Evolutionary conservation across 1,140 invertebrate genomes (phyloP), one percentile per base, ranked within the genome.

Genomic region (Drosophila nigrodunni): DNA sequence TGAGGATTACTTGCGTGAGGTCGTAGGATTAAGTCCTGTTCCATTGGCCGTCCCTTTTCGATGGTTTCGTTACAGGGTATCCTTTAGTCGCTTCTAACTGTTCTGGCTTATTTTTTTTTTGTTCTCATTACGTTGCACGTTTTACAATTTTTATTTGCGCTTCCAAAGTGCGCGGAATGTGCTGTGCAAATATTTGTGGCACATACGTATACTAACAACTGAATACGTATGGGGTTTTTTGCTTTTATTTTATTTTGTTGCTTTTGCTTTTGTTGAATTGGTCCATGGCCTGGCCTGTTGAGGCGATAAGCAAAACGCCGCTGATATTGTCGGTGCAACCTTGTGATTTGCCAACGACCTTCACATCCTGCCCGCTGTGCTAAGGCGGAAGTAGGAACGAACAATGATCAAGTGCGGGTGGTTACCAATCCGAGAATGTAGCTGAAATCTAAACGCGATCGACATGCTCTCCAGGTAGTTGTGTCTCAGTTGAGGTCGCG

Each of bases 101-200:
- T 50, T 57, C 30, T 7, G 47, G 8, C 57, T 25, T 30, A 7
- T 57, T 21, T 6, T 11, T 52, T 67, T 55, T 58, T 30, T 54
- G 37, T 55, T 75, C 73, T 46, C 66, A 49, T 73, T 73, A 58
- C 62, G 64, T 62, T 69, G 58, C 58, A 62, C 50, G 66, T 62
- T 70, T 74, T 74, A 74, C 65, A 74, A 60, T 69, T 77, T 66
- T 54, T 71, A 77, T 72, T 76, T 76, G 64, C 66, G 37, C 66
- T 71, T 58, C 68, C 57, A 79, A 80, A 88, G 77, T 80, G 77
- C 70, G 77, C 73, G 85, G 83, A 89, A 88, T 88, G 78, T 79
- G 85, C 83, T 73, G 52, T 65, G 78, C 69, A 88, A 88, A 88
- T 89, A 89, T 88, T 88, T 89, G 80, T 78, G 66, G 54, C 62